phyloP scores from a whole-genome alignment of 53 echinoderm and acorn worm genomes.

The Echinometra lucunter region DNA sequence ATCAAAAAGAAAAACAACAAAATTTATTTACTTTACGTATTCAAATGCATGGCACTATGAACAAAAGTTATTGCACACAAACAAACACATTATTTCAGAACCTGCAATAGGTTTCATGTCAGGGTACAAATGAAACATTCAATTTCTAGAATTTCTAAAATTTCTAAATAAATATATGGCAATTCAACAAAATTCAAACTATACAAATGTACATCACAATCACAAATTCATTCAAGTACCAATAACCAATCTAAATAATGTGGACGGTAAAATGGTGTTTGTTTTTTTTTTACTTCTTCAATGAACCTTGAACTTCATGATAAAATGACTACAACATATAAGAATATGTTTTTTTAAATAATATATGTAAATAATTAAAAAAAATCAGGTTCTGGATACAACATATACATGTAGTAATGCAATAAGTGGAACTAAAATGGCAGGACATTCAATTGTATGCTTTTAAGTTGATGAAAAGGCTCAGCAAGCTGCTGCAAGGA shows the following conservation, averaged over 20 bases:
- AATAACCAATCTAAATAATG: background rate
- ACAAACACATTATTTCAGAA: background rate
- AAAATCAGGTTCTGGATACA: background rate
- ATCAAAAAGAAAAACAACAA: background rate
- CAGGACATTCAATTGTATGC: background rate
- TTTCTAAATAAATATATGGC: background rate
- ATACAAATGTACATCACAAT: no score
- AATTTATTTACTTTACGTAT: background rate
- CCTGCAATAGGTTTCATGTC: constrained; percentile 4
- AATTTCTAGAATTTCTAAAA: background rate
- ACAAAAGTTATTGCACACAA: constrained; percentile 10
- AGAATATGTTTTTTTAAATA: no score
- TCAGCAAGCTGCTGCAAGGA: no score
- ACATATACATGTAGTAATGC: background rate
- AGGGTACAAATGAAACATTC: background rate
- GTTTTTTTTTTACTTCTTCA: background rate
- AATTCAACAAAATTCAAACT: background rate
- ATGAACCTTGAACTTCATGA: no score
- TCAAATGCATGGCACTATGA: background rate
- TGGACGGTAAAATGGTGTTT: background rate
- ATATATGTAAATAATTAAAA: no score
- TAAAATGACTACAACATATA: no score
- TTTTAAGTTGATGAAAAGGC: background rate
- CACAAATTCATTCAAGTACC: no score
- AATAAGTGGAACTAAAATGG: no score